phyloP scores from a whole-genome alignment of 2,113 vertebrate species.

The Lagopus muta region DNA sequence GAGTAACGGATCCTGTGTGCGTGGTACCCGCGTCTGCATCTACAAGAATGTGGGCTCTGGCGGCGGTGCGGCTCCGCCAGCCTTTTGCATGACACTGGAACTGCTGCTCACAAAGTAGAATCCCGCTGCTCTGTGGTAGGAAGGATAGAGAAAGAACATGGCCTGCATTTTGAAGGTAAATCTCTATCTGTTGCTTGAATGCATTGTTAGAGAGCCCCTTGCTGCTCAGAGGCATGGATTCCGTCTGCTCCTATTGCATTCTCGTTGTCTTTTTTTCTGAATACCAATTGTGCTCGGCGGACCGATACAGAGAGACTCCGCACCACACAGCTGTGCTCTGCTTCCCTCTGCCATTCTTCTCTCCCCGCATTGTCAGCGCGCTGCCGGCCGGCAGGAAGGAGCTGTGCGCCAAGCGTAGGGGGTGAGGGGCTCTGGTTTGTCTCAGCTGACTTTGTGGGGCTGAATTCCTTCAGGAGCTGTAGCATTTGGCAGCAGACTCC shows the following conservation, averaged over 20 bases:
- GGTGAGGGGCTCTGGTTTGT: slow-evolving; percentile 30
- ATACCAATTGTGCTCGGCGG: slow-evolving; percentile 58
- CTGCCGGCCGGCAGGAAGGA: slow-evolving; percentile 50
- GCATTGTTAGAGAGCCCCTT: slow-evolving; percentile 59
- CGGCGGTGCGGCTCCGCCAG: slow-evolving; percentile 62
- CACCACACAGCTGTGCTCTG: slow-evolving; percentile 56
- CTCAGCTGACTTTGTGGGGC: neutral
- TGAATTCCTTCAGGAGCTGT: neutral
- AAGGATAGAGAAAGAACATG: slow-evolving; percentile 78
- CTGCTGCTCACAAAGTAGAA: slow-evolving; percentile 71
- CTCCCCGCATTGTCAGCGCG: slow-evolving; percentile 68
- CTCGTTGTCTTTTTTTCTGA: slow-evolving; percentile 48
- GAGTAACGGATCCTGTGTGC: slow-evolving; percentile 66
- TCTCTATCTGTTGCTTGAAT: slow-evolving; percentile 73
- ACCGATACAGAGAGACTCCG: slow-evolving; percentile 69
- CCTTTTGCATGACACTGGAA: slow-evolving; percentile 61
- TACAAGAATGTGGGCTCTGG: slow-evolving; percentile 72
- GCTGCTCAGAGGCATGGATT: slow-evolving; percentile 62
- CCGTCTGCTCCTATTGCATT: slow-evolving; percentile 66
- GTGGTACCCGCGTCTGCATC: slow-evolving; percentile 67
- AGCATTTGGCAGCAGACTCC: neutral
- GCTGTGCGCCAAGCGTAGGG: slow-evolving; percentile 16
- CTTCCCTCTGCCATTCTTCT: slow-evolving; percentile 66
- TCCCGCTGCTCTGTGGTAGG: slow-evolving; percentile 70
- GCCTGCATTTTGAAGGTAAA: slow-evolving; percentile 86